Conservation (phyloP, 1,140 invertebrate species). For the Drosophila cardini region DNA sequence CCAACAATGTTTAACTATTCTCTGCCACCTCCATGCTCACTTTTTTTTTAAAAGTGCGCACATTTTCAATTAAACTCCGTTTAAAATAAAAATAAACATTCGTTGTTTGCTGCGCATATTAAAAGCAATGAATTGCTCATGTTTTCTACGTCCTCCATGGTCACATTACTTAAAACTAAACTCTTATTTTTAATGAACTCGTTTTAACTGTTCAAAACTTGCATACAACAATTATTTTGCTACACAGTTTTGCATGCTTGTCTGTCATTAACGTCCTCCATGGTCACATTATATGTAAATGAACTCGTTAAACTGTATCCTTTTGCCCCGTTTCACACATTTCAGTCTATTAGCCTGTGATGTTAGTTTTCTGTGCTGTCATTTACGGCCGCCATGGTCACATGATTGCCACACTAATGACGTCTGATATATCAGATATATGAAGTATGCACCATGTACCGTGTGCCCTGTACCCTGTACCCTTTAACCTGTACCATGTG, state of each 20-base stretch:
- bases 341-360: neutral
- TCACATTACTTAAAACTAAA: neutral
- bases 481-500: too few species aligned
- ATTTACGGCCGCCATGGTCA: conserved; percentile 10
- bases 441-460: neutral
- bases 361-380: neutral
- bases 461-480: too few species aligned
- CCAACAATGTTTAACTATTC: too few species aligned
- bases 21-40: too few species aligned
- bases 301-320: neutral
- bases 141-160: neutral
- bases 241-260: neutral
- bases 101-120: too few species aligned
- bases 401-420: conserved; percentile 11
- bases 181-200: neutral
- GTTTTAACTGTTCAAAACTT: neutral
- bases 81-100: too few species aligned
- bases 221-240: neutral
- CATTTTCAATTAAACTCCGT: too few species aligned
- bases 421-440: neutral
- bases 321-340: neutral
- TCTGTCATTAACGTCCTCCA: conserved; percentile 9
- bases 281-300: conserved; percentile 7
- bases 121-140: too few species aligned
- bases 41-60: too few species aligned